A percentile compares a stretch with the other conserved stretches of the same genome.
These are phyloP conservation scores for Odocoileus hemionus DNA, from an alignment of 2,113 vertebrate species.

Conservation along the genomic window DNA sequence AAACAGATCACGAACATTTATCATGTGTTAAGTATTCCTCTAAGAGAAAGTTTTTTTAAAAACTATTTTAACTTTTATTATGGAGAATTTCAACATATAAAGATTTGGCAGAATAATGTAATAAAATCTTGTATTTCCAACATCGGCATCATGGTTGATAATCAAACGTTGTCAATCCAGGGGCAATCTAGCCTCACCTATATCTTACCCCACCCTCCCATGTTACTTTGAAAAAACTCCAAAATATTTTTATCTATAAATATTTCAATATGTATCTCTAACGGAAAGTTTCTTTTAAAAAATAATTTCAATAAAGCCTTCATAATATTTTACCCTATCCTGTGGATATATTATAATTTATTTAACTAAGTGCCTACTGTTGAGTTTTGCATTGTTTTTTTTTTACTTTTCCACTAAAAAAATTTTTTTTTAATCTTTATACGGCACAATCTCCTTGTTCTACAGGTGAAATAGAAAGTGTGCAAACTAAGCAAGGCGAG, in stretches of 20 bases:
- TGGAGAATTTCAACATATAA: neutral
- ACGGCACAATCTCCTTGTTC: conserved; percentile 45
- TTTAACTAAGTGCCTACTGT: neutral
- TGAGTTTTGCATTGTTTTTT: neutral
- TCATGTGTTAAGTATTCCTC: neutral
- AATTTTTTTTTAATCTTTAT: neutral
- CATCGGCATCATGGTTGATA: neutral
- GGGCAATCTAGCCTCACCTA: neutral
- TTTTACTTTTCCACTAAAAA: neutral
- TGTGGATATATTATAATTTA: neutral
- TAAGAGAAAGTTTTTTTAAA: neutral
- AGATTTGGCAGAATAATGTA: neutral
- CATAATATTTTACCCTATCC: neutral
- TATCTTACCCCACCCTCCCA: neutral
- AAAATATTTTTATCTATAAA: neutral
- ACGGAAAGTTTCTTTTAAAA: neutral
- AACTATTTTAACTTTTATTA: neutral
- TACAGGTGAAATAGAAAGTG: conserved; percentile 72
- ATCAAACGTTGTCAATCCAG: neutral
- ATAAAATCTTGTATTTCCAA: neutral
- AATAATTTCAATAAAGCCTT: neutral
- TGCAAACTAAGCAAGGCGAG: conserved; percentile 68
- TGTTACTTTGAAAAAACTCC: neutral
- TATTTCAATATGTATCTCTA: neutral
- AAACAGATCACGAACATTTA: neutral